phyloP scores from a whole-genome alignment of 2,113 vertebrate species.

The Meleagris gallopavo region DNA sequence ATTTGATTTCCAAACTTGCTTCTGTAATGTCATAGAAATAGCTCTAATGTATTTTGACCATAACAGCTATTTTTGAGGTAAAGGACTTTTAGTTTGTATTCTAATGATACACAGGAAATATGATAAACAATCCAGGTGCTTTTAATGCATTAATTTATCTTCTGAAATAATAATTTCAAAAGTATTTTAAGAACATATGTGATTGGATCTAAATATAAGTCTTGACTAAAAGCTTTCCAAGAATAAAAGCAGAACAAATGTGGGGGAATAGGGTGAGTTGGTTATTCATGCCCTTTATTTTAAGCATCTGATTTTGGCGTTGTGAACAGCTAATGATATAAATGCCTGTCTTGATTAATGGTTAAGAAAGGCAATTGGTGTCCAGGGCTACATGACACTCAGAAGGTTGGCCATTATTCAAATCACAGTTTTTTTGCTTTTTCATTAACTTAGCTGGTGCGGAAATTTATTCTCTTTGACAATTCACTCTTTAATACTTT shows the following conservation, averaged over 20 bases:
- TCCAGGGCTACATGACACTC: not conserved
- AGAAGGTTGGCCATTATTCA: not conserved
- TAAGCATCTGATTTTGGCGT: not conserved
- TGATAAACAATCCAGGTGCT: not conserved
- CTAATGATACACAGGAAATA: not conserved
- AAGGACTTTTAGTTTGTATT: not conserved
- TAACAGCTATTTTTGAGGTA: not conserved
- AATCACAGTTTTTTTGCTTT: not conserved
- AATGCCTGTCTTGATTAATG: not conserved
- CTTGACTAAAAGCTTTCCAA: not conserved
- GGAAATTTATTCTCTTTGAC: not conserved
- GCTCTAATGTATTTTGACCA: not conserved
- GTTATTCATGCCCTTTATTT: not conserved
- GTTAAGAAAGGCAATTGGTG: not conserved
- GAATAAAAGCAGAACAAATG: not conserved
- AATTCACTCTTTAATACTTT: not conserved
- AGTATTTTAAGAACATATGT: not conserved
- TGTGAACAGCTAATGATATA: not conserved
- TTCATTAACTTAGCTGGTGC: not conserved
- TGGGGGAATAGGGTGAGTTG: not conserved
- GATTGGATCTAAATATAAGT: not conserved
- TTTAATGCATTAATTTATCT: not conserved
- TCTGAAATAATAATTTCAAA: not conserved
- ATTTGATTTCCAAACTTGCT: not conserved
- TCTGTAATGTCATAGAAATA: not conserved